phyloP scores from a whole-genome alignment of 2,797 vertebrate genomes.

The Halcyon leucocephala region DNA sequence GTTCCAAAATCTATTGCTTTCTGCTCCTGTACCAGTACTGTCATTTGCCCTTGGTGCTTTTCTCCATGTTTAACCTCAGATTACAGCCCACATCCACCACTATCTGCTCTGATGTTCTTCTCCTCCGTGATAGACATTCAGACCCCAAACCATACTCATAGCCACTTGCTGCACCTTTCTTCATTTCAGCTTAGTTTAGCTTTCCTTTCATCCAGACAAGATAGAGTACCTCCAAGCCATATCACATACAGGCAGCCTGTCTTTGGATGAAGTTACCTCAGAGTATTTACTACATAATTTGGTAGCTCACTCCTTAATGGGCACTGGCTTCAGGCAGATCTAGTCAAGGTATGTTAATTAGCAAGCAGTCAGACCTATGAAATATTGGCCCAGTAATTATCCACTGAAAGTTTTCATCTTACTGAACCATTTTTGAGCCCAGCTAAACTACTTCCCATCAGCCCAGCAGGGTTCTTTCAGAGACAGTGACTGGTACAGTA shows the following conservation, averaged over 20 bases:
- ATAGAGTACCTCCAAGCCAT: not conserved
- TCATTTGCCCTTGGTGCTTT: not conserved
- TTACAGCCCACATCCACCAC: not conserved
- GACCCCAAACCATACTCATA: not conserved
- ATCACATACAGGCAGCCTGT: not conserved
- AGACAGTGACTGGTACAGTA: not conserved
- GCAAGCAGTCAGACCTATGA: conserved; percentile 11
- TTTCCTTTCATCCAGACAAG: not conserved
- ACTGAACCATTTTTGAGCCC: not conserved
- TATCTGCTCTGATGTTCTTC: not conserved
- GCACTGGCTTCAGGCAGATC: conserved; percentile 8
- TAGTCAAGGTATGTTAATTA: conserved; percentile 23
- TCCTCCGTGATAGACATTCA: accelerated
- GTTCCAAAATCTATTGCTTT: not conserved
- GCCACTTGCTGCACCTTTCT: not conserved
- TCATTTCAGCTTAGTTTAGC: not conserved
- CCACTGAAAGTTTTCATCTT: conserved; percentile 2
- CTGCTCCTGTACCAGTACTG: not conserved
- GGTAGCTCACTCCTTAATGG: not conserved
- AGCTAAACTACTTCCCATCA: conserved; percentile 6
- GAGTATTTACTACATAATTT: not conserved
- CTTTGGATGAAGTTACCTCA: not conserved
- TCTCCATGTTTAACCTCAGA: not conserved
- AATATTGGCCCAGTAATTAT: conserved; percentile 4
- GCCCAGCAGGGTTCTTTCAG: not conserved